Conservation (phyloP, 2,797 vertebrate species). For the Crocidura indochinensis region DNA sequence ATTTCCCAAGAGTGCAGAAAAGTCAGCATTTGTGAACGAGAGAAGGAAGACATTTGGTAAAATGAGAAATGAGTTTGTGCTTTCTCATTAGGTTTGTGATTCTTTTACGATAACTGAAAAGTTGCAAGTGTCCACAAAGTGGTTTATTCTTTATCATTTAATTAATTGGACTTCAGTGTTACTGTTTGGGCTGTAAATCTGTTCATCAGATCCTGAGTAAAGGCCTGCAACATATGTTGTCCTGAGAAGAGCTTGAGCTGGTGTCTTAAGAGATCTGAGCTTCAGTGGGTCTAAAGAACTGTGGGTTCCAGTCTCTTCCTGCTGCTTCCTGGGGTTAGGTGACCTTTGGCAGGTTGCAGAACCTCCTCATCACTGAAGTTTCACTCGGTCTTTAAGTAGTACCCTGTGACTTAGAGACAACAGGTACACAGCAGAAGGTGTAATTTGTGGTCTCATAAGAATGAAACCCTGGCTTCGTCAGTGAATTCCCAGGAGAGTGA, state of each 20-base stretch:
- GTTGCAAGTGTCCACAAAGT: background rate
- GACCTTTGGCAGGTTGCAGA: conserved; percentile 1
- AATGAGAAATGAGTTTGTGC: conserved; percentile 38
- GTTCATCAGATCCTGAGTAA: background rate
- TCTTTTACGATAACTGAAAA: conserved; percentile 43
- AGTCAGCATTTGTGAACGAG: conserved; percentile 48
- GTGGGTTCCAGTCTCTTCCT: background rate
- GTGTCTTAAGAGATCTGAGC: background rate
- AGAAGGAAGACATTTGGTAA: conserved; percentile 36
- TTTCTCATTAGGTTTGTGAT: conserved; percentile 16
- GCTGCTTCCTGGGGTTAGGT: conserved; percentile 11
- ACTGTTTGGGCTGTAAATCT: background rate
- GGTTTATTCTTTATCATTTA: conserved; percentile 13
- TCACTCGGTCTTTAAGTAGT: background rate
- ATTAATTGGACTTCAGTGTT: conserved; percentile 2
- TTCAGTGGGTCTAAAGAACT: too few species aligned
- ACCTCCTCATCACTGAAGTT: background rate
- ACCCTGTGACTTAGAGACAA: conserved; percentile 7
- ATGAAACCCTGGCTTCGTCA: background rate
- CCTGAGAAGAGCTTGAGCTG: background rate
- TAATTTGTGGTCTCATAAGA: background rate
- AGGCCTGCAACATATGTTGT: background rate
- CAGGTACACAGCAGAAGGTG: background rate
- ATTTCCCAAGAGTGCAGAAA: conserved; percentile 67
- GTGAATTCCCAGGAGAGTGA: background rate